phyloP scores from a whole-genome alignment of 2,888 invertebrate genomes.

The Eucriotettix oculatus region DNA sequence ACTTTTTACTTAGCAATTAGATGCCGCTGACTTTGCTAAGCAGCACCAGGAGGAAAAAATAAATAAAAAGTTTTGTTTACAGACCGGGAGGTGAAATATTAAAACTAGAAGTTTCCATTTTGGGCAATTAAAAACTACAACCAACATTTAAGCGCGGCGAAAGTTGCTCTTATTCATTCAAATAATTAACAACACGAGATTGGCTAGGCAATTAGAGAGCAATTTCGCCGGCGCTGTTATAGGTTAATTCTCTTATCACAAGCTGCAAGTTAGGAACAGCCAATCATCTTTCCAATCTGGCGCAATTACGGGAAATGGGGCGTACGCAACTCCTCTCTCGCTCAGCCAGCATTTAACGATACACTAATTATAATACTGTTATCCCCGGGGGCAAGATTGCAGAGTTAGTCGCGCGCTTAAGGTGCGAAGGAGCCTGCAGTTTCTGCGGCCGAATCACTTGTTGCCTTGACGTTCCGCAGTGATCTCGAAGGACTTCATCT shows the following conservation, averaged over 20 bases:
- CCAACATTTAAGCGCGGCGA: too few species aligned
- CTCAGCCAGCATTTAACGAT: neutral
- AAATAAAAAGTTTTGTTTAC: too few species aligned
- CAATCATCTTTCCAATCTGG: neutral
- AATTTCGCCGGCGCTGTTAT: neutral
- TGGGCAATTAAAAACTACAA: too few species aligned
- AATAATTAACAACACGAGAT: neutral
- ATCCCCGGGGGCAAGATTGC: neutral
- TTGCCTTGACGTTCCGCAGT: too few species aligned
- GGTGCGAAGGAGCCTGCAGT: too few species aligned
- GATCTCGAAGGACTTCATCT: too few species aligned
- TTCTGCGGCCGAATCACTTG: too few species aligned
- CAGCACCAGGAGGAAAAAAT: too few species aligned
- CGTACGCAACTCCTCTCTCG: neutral
- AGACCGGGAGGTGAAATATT: too few species aligned
- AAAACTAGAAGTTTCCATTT: too few species aligned
- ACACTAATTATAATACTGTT: neutral
- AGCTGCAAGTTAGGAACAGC: neutral
- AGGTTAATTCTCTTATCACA: neutral
- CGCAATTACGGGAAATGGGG: neutral
- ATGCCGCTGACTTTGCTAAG: too few species aligned
- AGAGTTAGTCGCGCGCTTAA: neutral
- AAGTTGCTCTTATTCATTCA: neutral
- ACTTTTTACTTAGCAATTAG: too few species aligned
- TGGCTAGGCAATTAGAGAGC: neutral